These are phyloP conservation scores for Ostrea denselamellosa DNA, from an alignment of 1,140 invertebrate genomes.

Conservation along the genomic window DNA sequence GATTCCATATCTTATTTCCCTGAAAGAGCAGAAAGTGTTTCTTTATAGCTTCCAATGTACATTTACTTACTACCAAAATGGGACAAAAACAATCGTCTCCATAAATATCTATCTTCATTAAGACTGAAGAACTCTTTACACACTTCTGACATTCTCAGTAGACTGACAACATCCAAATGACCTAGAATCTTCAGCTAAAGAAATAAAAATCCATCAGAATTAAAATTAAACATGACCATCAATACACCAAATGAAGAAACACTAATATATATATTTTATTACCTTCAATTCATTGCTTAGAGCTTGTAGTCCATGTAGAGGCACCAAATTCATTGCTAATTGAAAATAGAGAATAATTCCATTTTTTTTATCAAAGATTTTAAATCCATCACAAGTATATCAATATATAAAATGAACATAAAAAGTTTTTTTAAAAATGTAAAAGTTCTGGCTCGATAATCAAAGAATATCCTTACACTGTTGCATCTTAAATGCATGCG, in stretches of 20 bases:
- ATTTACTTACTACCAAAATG: constrained; percentile 54
- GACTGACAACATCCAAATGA: constrained; percentile 52
- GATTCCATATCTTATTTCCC: too few species aligned
- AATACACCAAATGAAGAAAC: not conserved
- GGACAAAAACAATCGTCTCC: constrained; percentile 54
- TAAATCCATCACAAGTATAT: too few species aligned
- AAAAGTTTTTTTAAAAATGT: too few species aligned
- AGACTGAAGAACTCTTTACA: constrained; percentile 55
- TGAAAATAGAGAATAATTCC: not conserved
- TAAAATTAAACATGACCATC: not conserved
- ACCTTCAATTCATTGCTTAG: constrained; percentile 57
- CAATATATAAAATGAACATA: too few species aligned
- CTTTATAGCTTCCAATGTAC: too few species aligned
- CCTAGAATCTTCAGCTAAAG: constrained; percentile 52
- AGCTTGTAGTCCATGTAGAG: constrained; percentile 47
- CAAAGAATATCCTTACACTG: too few species aligned
- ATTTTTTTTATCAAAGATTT: too few species aligned
- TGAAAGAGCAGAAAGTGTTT: too few species aligned
- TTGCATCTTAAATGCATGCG: too few species aligned
- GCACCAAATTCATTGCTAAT: constrained; percentile 30
- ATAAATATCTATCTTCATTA: constrained; percentile 50
- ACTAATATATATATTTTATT: not conserved
- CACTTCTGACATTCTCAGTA: constrained; percentile 46
- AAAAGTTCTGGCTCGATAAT: too few species aligned
- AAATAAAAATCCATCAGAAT: not conserved